Percentiles rank a stretch among this genome's conserved stretches.
Conservation (phyloP, 2,888 invertebrate genomes). For the Drosophila ustulata region DNA sequence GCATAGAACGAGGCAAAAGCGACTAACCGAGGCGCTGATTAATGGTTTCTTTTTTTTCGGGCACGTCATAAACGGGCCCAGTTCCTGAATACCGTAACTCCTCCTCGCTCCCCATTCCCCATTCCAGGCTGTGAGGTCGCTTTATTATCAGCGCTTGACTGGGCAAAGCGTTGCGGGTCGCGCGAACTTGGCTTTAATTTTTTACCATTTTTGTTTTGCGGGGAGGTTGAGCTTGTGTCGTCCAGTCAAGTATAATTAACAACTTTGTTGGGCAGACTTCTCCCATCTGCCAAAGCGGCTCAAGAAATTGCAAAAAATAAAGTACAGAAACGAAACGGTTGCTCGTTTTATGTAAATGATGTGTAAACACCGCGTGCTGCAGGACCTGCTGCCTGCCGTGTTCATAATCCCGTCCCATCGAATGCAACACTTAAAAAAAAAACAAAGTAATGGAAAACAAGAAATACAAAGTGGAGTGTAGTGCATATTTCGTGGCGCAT, state of each 20-base stretch:
- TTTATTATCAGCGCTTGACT: slow-evolving; percentile 64
- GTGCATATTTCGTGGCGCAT: slow-evolving; percentile 76
- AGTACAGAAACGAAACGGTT: slow-evolving; percentile 30
- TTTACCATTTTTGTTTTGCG: not conserved
- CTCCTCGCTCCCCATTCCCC: not conserved
- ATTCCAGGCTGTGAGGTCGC: not conserved
- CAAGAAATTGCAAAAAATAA: slow-evolving; percentile 65
- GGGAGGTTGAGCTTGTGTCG: slow-evolving; percentile 43
- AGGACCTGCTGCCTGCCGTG: slow-evolving; percentile 16
- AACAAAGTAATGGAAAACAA: slow-evolving; percentile 9
- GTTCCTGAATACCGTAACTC: slow-evolving; percentile 26
- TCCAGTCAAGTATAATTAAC: slow-evolving; percentile 82
- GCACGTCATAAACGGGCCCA: slow-evolving; percentile 71
- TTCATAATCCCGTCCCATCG: slow-evolving; percentile 40
- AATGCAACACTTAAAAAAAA: slow-evolving; percentile 40
- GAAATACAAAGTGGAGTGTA: slow-evolving; percentile 22
- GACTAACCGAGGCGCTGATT: slow-evolving; percentile 59
- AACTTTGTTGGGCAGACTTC: slow-evolving; percentile 73
- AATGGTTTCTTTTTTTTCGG: slow-evolving; percentile 65
- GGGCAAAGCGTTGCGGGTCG: slow-evolving; percentile 45
- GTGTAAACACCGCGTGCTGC: slow-evolving; percentile 77
- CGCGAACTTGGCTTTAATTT: not conserved
- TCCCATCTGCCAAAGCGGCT: slow-evolving; percentile 18
- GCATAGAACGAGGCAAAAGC: slow-evolving; percentile 5
- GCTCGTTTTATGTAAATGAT: slow-evolving; percentile 80